These are phyloP conservation scores for Barypeithes pellucidus DNA, from an alignment of 2,888 invertebrate genomes.

Conservation along the genomic window DNA sequence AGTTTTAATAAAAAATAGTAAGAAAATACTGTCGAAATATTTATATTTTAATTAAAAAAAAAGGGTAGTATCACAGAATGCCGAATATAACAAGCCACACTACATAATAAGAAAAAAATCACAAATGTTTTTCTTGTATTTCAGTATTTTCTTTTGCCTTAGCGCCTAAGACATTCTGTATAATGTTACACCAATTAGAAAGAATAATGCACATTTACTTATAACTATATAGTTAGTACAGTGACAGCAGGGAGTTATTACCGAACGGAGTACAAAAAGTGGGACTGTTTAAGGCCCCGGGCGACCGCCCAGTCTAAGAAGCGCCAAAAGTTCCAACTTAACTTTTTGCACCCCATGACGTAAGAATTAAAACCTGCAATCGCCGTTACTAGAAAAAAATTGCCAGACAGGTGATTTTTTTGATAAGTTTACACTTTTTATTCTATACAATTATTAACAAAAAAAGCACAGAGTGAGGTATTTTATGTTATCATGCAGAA, in stretches of 20 bases:
- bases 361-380: too few relatives aligned
- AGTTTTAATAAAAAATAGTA: slow-evolving; percentile 35
- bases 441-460: slow-evolving; percentile 53
- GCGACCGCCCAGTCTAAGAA: too few relatives aligned
- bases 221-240: slow-evolving; percentile 11
- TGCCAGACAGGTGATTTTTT: slow-evolving; percentile 24
- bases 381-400: slow-evolving; percentile 30
- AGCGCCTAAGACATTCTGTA: slow-evolving; percentile 45
- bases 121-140: slow-evolving; percentile 41
- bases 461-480: slow-evolving; percentile 67
- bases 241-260: too few relatives aligned
- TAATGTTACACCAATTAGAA: slow-evolving; percentile 31
- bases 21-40: slow-evolving; percentile 51
- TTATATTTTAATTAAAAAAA: slow-evolving; percentile 33
- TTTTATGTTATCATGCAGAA: slow-evolving; percentile 61
- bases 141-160: slow-evolving; percentile 31
- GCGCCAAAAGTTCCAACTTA: too few relatives aligned
- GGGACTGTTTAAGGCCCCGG: too few relatives aligned
- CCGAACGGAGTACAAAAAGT: too few relatives aligned
- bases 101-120: slow-evolving; percentile 49
- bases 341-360: too few relatives aligned
- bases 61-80: slow-evolving; percentile 61
- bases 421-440: slow-evolving; percentile 29
- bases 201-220: slow-evolving; percentile 27
- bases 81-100: slow-evolving; percentile 57